Conservation (phyloP, 2,113 vertebrate genomes). For the Nerophis ophidion region DNA sequence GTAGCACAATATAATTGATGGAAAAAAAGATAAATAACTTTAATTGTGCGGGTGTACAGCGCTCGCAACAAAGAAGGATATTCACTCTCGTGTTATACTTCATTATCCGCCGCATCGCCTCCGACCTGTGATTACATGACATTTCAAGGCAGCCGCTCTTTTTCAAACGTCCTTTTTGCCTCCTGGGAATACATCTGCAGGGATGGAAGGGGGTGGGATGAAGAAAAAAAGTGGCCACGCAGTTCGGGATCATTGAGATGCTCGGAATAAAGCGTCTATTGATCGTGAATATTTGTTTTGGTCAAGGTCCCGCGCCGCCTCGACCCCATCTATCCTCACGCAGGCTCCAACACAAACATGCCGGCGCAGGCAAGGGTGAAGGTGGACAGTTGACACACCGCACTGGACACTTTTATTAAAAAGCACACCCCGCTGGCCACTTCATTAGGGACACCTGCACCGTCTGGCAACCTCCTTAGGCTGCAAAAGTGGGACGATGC, state of each 20-base stretch:
- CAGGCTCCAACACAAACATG: slow-evolving; percentile 57
- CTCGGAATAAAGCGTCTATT: slow-evolving; percentile 70
- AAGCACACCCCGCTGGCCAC: too few relatives aligned
- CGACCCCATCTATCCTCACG: slow-evolving; percentile 69
- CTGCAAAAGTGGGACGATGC: too few relatives aligned
- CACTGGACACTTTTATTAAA: neutral
- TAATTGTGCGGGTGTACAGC: slow-evolving; percentile 71
- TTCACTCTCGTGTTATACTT: slow-evolving; percentile 64
- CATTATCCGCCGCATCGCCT: slow-evolving; percentile 65
- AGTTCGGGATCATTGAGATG: slow-evolving; percentile 67
- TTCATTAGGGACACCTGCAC: too few relatives aligned
- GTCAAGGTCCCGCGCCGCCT: slow-evolving; percentile 66
- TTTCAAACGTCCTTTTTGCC: slow-evolving; percentile 63
- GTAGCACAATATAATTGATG: slow-evolving; percentile 82
- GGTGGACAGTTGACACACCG: slow-evolving; percentile 37
- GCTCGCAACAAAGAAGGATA: slow-evolving; percentile 65
- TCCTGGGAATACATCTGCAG: slow-evolving; percentile 60
- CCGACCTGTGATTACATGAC: slow-evolving; percentile 69
- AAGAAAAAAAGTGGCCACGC: slow-evolving; percentile 26
- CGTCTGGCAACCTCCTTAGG: too few relatives aligned
- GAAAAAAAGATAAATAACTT: slow-evolving; percentile 80
- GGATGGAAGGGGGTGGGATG: too few relatives aligned
- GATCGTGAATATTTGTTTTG: slow-evolving; percentile 77
- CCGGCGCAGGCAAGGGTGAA: slow-evolving; percentile 44
- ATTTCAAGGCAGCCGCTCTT: slow-evolving; percentile 64